These are phyloP conservation scores for Oligia latruncula DNA, from an alignment of 2,888 invertebrate species.

Conservation along the genomic window DNA sequence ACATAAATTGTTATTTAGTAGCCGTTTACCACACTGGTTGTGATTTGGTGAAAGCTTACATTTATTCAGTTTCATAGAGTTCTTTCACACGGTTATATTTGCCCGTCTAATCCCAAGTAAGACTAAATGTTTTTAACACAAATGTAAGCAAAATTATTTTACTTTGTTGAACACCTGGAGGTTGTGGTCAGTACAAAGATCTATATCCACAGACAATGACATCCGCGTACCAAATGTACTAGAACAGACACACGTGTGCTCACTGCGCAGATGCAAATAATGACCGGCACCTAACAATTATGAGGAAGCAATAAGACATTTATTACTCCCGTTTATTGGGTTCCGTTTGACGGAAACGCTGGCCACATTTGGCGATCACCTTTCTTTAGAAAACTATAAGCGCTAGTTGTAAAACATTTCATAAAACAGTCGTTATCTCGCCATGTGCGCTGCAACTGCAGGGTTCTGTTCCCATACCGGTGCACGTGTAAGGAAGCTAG, in stretches of 20 bases:
- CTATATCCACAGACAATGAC: slow-evolving; percentile 46
- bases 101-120: slow-evolving; percentile 5
- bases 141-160: slow-evolving; percentile 25
- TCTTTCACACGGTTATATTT: neutral
- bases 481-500: slow-evolving; percentile 85
- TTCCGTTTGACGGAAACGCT: slow-evolving; percentile 76
- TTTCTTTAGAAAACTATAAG: slow-evolving; percentile 84
- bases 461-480: slow-evolving; percentile 74
- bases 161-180: slow-evolving; percentile 54
- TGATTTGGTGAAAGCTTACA: slow-evolving; percentile 7
- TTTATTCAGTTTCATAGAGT: slow-evolving; percentile 5
- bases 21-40: neutral
- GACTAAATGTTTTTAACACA: neutral
- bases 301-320: slow-evolving; percentile 73
- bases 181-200: slow-evolving; percentile 41
- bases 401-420: slow-evolving; percentile 86
- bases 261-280: slow-evolving; percentile 60
- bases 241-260: slow-evolving; percentile 48
- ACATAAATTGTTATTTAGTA: slow-evolving; percentile 26
- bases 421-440: slow-evolving; percentile 83
- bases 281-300: slow-evolving; percentile 65
- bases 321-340: slow-evolving; percentile 63
- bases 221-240: slow-evolving; percentile 38
- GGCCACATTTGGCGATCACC: slow-evolving; percentile 84
- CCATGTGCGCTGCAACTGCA: slow-evolving; percentile 81